phyloP scores from a whole-genome alignment of 2,888 invertebrate genomes.

The Syritta pipiens region DNA sequence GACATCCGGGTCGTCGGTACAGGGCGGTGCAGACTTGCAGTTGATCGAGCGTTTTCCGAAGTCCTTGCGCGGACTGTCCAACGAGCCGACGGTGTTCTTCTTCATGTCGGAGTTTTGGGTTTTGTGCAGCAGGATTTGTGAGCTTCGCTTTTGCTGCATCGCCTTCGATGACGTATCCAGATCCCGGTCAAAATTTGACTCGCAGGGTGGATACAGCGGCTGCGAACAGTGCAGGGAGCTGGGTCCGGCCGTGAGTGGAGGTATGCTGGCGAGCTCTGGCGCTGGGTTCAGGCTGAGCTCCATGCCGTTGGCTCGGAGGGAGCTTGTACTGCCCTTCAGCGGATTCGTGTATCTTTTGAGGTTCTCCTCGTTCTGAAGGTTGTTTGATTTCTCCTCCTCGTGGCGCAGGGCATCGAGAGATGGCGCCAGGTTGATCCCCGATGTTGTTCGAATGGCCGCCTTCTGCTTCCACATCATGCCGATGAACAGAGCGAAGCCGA shows the following conservation, averaged over 20 bases:
- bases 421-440: slow-evolving; percentile 81
- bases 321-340: slow-evolving; percentile 82
- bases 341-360: slow-evolving; percentile 90
- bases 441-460: slow-evolving; percentile 80
- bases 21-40: slow-evolving; percentile 78
- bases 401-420: slow-evolving; percentile 83
- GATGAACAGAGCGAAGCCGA: slow-evolving; percentile 79
- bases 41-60: slow-evolving; percentile 88
- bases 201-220: slow-evolving; percentile 78
- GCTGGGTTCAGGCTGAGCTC: slow-evolving; percentile 79
- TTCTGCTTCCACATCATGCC: slow-evolving; percentile 82
- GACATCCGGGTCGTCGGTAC: slow-evolving; percentile 79
- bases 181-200: slow-evolving; percentile 78
- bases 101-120: slow-evolving; percentile 91
- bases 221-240: slow-evolving; percentile 77
- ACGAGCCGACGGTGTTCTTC: slow-evolving; percentile 87
- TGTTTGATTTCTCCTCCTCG: slow-evolving; percentile 94
- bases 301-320: slow-evolving; percentile 81
- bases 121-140: slow-evolving; percentile 87
- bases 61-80: slow-evolving; percentile 84
- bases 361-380: slow-evolving; percentile 94
- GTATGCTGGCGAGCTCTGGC: slow-evolving; percentile 75
- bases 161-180: slow-evolving; percentile 76
- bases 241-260: slow-evolving; percentile 78
- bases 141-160: slow-evolving; percentile 80